Evolutionary conservation across 92 coral and sea anemone species (phyloP).

Genomic region (Umimayanthus chanpuru): DNA sequence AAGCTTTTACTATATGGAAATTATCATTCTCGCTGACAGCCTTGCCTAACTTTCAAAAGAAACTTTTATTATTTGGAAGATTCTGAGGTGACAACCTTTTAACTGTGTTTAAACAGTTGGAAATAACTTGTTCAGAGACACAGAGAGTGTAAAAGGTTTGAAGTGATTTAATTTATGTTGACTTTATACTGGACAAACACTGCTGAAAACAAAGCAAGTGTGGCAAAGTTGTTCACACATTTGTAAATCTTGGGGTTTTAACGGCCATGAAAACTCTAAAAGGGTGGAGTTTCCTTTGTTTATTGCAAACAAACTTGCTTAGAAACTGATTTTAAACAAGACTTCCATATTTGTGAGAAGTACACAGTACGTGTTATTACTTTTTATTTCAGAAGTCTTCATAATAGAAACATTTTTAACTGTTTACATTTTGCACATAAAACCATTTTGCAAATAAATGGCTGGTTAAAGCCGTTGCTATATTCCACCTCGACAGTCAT

Average conservation of each 20-base stretch:
- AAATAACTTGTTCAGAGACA: constrained; percentile 19
- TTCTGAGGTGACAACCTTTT: constrained; percentile 24
- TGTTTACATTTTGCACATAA: constrained; percentile 6
- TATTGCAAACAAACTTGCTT: neutral
- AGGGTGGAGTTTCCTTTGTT: neutral
- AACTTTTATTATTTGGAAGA: neutral
- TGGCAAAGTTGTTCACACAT: constrained; percentile 23
- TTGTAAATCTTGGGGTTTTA: constrained; percentile 4
- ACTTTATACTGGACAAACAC: constrained; percentile 21
- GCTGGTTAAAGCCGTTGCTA: neutral
- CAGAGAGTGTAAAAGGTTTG: constrained; percentile 32
- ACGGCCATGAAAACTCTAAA: neutral
- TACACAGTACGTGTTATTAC: neutral
- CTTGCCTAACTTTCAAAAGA: neutral
- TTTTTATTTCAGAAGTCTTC: neutral
- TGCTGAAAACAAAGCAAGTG: constrained; percentile 13
- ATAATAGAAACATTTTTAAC: neutral
- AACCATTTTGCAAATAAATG: neutral
- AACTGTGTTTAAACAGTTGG: constrained; percentile 37
- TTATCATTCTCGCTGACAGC: neutral
- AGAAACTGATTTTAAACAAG: neutral
- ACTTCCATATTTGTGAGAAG: neutral
- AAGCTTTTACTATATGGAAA: neutral
- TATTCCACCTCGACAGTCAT: neutral
- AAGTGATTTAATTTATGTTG: constrained; percentile 49